Percentiles rank a stretch among this genome's conserved stretches.
phyloP scores from a whole-genome alignment of 53 echinoderm and acorn worm genomes.

The Astropecten irregularis region DNA sequence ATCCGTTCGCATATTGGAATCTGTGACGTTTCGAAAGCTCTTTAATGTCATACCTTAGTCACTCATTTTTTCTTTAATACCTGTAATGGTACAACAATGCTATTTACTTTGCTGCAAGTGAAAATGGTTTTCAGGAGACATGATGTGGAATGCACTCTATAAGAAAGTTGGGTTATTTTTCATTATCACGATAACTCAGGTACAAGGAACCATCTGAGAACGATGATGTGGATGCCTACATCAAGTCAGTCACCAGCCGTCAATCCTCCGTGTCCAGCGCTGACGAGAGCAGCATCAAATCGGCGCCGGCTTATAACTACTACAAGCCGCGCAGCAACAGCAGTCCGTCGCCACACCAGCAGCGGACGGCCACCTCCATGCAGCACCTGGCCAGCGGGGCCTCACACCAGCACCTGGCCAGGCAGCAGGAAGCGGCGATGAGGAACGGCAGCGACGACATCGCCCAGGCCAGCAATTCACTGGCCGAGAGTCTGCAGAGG shows the following conservation, averaged over 20 bases:
- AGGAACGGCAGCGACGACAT: conserved; percentile 62
- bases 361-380: conserved; percentile 62
- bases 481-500: conserved; percentile 75
- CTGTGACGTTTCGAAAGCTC: too few species aligned
- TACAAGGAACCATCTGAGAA: conserved; percentile 41
- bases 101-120: neutral
- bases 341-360: neutral
- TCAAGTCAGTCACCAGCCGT: conserved; percentile 61
- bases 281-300: conserved; percentile 67
- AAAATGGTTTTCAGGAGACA: too few species aligned
- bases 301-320: conserved; percentile 40
- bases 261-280: conserved; percentile 34
- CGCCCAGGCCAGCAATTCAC: conserved; percentile 77
- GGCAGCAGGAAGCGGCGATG: neutral
- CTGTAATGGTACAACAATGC: too few species aligned
- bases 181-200: too few species aligned
- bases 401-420: conserved; percentile 3
- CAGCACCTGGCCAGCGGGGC: conserved; percentile 47
- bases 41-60: too few species aligned
- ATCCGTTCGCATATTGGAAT: too few species aligned
- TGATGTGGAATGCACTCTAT: too few species aligned
- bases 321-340: conserved; percentile 51
- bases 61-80: too few species aligned
- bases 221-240: conserved; percentile 68
- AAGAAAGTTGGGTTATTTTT: too few species aligned